A percentile compares a stretch with the other conserved stretches of the same genome.
phyloP scores from a whole-genome alignment of 1,140 invertebrate genomes.

The Brachionus calyciflorus region DNA sequence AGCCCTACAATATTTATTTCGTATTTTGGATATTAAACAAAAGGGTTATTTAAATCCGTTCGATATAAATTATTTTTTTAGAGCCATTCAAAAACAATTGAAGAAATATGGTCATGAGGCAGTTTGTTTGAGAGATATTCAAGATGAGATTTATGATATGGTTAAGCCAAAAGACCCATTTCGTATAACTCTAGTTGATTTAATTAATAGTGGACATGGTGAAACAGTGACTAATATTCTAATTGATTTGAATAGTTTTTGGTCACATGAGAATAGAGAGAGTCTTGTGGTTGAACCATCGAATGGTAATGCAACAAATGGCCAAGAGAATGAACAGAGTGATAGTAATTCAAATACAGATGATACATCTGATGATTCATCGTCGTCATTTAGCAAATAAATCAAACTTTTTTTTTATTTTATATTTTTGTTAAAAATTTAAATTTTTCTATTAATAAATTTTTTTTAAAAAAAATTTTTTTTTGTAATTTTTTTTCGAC shows the following conservation, averaged over 20 bases:
- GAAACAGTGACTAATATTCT: slow-evolving; percentile 88
- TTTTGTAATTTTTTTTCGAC: too few species aligned
- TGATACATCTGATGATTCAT: neutral
- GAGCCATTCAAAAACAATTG: slow-evolving; percentile 84
- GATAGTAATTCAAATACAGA: neutral
- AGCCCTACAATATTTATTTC: slow-evolving; percentile 83
- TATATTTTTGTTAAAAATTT: neutral
- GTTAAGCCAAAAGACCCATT: slow-evolving; percentile 79
- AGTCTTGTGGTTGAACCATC: slow-evolving; percentile 59
- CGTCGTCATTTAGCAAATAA: neutral
- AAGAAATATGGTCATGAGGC: slow-evolving; percentile 76
- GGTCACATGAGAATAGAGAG: slow-evolving; percentile 89
- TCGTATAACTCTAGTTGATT: slow-evolving; percentile 81
- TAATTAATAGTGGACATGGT: slow-evolving; percentile 77
- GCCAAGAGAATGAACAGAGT: neutral
- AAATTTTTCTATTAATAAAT: too few species aligned
- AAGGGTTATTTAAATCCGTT: slow-evolving; percentile 83
- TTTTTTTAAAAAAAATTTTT: neutral
- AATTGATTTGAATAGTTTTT: slow-evolving; percentile 92
- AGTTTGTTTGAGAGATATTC: slow-evolving; percentile 68
- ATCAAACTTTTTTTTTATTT: too few species aligned
- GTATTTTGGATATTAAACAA: slow-evolving; percentile 83
- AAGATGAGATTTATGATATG: slow-evolving; percentile 98
- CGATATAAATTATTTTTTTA: slow-evolving; percentile 86
- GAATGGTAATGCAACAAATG: neutral